Base-by-base conservation (phyloP, 2,888 invertebrate genomes). In the Ectemnius lituratus region DNA sequence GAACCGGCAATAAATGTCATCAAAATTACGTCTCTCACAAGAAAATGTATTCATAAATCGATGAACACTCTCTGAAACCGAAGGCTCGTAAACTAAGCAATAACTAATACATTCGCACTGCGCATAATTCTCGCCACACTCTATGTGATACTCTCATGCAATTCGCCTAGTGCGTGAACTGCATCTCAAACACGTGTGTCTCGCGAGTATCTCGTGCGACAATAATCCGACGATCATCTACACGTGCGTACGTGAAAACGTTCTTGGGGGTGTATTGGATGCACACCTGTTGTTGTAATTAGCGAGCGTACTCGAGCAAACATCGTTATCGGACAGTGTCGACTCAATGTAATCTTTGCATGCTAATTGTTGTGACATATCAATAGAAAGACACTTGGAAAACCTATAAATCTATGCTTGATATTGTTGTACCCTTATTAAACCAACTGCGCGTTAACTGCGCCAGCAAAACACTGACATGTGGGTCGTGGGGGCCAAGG, bases 331-430 rank as follows among this genome's bases (percentile, higher is more conserved):
- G 72, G 45, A 62, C 70, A 37, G 37, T 72, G 67, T 76, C 75
- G 75, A 85, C 75, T 81, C 76, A 80, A 78, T 88, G 84, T 88
- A 88, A 85, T 73, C 83, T 81, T 82, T 88, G 89, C 88, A 89
- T 89, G 89, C 84, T 88, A 76, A 85, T 85, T 86, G 87, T 88
- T 89, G 88, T 89, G 84, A 87, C 71, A 85, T 86, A 85, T 87
- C 82, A 88, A 89, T 87, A 85, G 81, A 81, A 77, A 60, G 57
- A 71, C 57, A 70, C 64, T 66, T 69, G 37, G 46, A 73, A 75
- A 67, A 75, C 37, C 8, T 37, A 37, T 11, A 37, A 37, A 37
- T 11, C 5, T 37, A 6, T 37, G 37, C 8, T 8, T 37, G 8
- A 11, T 8, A 37, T 37, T 37, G 8, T 8, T 37, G 37, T 37